These are phyloP conservation scores for Rhinolophus ferrumequinum DNA, from an alignment of 2,113 vertebrate species.

Conservation along the genomic window DNA sequence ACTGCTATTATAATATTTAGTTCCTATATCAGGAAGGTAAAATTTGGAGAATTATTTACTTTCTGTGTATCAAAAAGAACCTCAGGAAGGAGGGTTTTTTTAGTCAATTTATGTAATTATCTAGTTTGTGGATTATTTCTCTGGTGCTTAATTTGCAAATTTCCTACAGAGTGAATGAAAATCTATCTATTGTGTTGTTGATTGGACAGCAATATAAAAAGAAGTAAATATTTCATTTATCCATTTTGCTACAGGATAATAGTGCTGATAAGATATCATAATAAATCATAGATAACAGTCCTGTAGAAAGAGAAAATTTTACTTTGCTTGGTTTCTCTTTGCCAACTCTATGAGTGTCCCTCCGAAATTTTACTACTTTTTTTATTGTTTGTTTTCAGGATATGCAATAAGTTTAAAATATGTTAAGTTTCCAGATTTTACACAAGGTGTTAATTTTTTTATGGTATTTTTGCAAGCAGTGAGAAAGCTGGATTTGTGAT, in stretches of 20 bases:
- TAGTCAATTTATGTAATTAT: constrained; percentile 69
- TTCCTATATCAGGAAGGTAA: not conserved
- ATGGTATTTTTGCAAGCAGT: not conserved
- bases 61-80: constrained; percentile 52
- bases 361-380: not conserved
- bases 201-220: constrained; percentile 56
- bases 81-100: constrained; percentile 12
- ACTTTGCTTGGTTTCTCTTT: not conserved
- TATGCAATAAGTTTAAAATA: not conserved
- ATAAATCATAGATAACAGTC: constrained; percentile 12
- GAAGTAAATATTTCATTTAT: constrained; percentile 67
- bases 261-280: constrained; percentile 58
- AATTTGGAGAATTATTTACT: constrained; percentile 40
- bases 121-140: constrained; percentile 58
- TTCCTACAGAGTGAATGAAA: constrained; percentile 62
- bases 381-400: not conserved
- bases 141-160: constrained; percentile 55
- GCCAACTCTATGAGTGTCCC: not conserved
- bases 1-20: not conserved
- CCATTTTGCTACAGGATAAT: constrained; percentile 57
- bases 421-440: not conserved
- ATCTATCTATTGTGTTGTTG: constrained; percentile 61
- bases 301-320: not conserved
- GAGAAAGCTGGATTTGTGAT: not conserved
- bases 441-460: not conserved